phyloP scores from a whole-genome alignment of 2,888 invertebrate genomes.

The Malthinus seriepunctatus region DNA sequence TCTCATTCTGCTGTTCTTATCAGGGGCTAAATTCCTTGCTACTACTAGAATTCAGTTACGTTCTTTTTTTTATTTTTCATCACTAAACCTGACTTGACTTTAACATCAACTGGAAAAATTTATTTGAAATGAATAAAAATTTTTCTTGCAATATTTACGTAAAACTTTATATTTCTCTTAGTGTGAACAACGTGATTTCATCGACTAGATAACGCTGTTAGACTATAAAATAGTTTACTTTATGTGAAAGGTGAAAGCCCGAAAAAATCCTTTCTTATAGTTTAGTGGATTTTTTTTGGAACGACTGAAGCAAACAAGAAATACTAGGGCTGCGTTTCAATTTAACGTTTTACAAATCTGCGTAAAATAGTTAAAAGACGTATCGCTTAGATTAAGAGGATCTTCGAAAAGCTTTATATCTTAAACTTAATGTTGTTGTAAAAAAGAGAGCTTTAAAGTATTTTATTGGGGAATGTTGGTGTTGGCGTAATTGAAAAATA shows the following conservation, averaged over 20 bases:
- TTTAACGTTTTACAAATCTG: slow-evolving; percentile 22
- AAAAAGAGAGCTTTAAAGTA: too few relatives aligned
- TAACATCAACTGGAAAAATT: neutral
- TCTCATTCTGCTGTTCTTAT: slow-evolving; percentile 15
- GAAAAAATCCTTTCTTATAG: slow-evolving; percentile 17
- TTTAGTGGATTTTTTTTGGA: slow-evolving; percentile 13
- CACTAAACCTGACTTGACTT: neutral
- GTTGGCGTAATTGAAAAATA: too few relatives aligned
- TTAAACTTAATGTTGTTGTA: too few relatives aligned
- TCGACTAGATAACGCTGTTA: slow-evolving; percentile 10
- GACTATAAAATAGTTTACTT: slow-evolving; percentile 20
- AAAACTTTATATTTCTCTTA: slow-evolving; percentile 4
- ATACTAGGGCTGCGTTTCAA: slow-evolving; percentile 20
- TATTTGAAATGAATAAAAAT: neutral
- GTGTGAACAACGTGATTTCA: slow-evolving; percentile 9
- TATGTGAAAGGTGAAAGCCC: slow-evolving; percentile 24
- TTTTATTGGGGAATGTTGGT: too few relatives aligned
- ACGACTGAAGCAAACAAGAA: slow-evolving; percentile 20
- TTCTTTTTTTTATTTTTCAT: slow-evolving; percentile 18
- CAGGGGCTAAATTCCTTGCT: slow-evolving; percentile 19
- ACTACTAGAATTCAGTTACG: slow-evolving; percentile 15
- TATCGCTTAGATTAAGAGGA: too few relatives aligned
- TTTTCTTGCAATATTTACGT: neutral
- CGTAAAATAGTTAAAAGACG: slow-evolving; percentile 2
- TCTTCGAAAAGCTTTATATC: too few relatives aligned